Base-by-base conservation (phyloP, 2,113 vertebrate species). In the Arvicanthis niloticus region DNA sequence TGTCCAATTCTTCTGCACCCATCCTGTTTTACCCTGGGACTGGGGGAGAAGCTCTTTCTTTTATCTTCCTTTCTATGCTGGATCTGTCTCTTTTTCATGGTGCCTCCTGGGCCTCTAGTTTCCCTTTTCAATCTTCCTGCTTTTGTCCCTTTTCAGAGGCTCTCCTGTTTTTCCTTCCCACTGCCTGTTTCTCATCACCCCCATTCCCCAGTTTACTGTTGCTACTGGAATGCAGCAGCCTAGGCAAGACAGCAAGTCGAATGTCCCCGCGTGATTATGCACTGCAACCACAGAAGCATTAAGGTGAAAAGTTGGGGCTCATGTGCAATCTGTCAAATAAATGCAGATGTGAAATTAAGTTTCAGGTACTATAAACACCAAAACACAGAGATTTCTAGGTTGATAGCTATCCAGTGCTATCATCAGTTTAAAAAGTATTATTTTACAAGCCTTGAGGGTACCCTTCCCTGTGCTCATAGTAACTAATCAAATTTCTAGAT, bases 321-420 rank as follows among this genome's bases (percentile, higher is more conserved):
- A 65, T 82, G 60, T 73, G 80, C 48, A 91, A 97, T 96, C 76
- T 75, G 87, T 96, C 96, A 96, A 92, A 92, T 78, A 97, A 97
- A 97, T 89, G 81, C 73, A 97, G 92, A 97, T 96, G 77, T 87
- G 93, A 92, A 97, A 97, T 96, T 94, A 97, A 96, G 60, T 97
- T 92, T 96, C 85, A 92, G 84, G 58, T 96, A 90, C 60, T 77
- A 22, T 80, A 96, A 89, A 60, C 48, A 97, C 81, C 89, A 51
- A 73, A 97, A 93, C 72, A 94, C 48, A 97, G 70, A 93, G 68
- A 97, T 88, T 93, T 96, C 91, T 76, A 91, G 68, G 81, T 40
- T 93, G 89, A 97, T 53, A 93, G 96, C 88, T 95, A 96, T 51
- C 89, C 76, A 89, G 51, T 86, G 95, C 72, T 82, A 97, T 91